Evolutionary conservation across 2,113 vertebrate species (phyloP), one percentile per base, ranked within the genome.

Genomic region (Heterocephalus glaber): DNA sequence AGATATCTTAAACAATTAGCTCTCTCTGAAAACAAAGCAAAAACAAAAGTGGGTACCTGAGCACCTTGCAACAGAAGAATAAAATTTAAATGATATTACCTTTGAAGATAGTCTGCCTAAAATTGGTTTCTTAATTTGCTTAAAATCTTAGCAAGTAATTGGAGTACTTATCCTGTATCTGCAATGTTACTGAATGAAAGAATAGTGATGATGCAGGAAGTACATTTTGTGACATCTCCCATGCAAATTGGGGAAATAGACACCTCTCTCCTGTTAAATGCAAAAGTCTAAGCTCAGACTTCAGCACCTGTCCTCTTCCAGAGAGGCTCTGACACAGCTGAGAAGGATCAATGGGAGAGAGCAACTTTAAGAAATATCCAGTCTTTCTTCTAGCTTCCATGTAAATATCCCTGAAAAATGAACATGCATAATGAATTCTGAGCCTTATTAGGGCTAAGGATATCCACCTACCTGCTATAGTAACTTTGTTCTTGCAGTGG

Each of bases 11-110:
- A 8, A 68, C 66, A 66, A 61, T 49, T 83, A 49, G 10, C 16
- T 92, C 56, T 49, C 66, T 61, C n/a, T 93, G 26, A 84, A 86
- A 33, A 5, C 2, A 49, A 95, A 90, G 28, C 7, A 88, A 13
- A 86, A 52, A 44, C 6, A 81, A 38, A 74, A 44, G 28, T 56
- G 35, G 52, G 35, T 28, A 47, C 4, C 1, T 28, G 28, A 22
- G n/a, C 17, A 38, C 30, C 66, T 94, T 68, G 80, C 33, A 41
- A n/a, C 9, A 7, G 92, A 80, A 90, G 52, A 93, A 95, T 77
- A 60, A 28, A 92, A 76, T n/a, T 70, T 38, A 89, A 41, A 47
- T 81, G 58, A 79, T 70, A 33, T 0, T 28, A 19, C 52, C 35
- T 84, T 66, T 83, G 92, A 65, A 85, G 90, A 88, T 20, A 87